Conservation (phyloP, 1,140 invertebrate species). For the Thaumetopoea pityocampa region DNA sequence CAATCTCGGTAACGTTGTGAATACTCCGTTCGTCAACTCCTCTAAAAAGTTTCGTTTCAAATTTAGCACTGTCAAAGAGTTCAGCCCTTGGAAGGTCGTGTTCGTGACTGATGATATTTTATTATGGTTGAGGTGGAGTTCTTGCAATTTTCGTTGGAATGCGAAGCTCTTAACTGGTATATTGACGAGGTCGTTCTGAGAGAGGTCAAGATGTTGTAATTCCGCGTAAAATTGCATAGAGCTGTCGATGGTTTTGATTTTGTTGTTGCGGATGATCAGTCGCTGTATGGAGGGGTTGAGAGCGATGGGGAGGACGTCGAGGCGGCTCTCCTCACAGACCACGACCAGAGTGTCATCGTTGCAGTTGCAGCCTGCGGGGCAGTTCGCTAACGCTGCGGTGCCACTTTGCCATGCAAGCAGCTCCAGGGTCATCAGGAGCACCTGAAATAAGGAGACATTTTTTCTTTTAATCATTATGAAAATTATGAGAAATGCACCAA, state of each 20-base stretch:
- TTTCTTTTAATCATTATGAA: too few species aligned
- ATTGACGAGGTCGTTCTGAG: slow-evolving; percentile 87
- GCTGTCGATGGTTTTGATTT: slow-evolving; percentile 90
- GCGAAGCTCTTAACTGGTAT: slow-evolving; percentile 87
- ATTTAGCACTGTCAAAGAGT: slow-evolving; percentile 86
- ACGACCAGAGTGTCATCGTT: slow-evolving; percentile 93
- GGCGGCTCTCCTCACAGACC: slow-evolving; percentile 87
- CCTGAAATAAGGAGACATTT: slow-evolving; percentile 50
- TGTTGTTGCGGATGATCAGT: slow-evolving; percentile 88
- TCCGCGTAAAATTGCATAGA: slow-evolving; percentile 92
- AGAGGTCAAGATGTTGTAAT: slow-evolving; percentile 88
- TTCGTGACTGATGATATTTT: slow-evolving; percentile 88
- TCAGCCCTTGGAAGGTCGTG: slow-evolving; percentile 86
- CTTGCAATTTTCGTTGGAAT: slow-evolving; percentile 86
- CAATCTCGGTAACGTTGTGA: slow-evolving; percentile 84
- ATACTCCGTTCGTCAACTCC: slow-evolving; percentile 84
- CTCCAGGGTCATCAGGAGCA: slow-evolving; percentile 49
- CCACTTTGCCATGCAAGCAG: slow-evolving; percentile 46
- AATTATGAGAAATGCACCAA: too few species aligned
- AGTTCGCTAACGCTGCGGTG: slow-evolving; percentile 77
- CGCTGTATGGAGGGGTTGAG: slow-evolving; percentile 92
- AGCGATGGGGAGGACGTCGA: slow-evolving; percentile 93
- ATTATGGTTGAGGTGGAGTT: slow-evolving; percentile 90
- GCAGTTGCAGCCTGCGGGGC: slow-evolving; percentile 88
- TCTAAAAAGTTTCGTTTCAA: slow-evolving; percentile 89